Evolutionary conservation across 2,888 invertebrate species (phyloP), one percentile per base, ranked within the genome.

Genomic region (Piscicola geometra): DNA sequence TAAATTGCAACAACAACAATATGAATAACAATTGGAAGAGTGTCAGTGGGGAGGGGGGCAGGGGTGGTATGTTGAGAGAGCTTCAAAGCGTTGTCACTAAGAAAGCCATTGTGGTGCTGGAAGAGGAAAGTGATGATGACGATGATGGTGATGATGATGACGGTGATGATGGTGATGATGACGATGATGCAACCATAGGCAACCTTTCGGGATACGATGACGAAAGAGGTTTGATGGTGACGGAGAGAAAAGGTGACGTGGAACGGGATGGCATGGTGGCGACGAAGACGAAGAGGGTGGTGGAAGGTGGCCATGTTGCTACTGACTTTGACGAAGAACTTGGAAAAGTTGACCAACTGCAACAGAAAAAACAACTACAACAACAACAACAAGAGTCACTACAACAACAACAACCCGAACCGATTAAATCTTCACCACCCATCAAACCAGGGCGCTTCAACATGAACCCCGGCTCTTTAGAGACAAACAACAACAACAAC

Each of bases 361-460:
- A 15, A 1, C 32, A 28, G 28, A 1, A n/a, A 71, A 15, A 50
- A 25, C 9, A 25, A 3, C 30, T 28, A 32, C 30, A 28, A 71
- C 32, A 47, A 28, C 41, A 18, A 1, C 25, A 52, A 25, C 47
- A 71, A 25, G n/a, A n/a, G n/a, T n/a, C n/a, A n/a, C n/a, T n/a
- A n/a, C 50, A 28, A 32, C 32, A 41, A 52, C n/a, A 33, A 32
- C 3, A 35, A 67, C 15, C 33, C 47, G 5, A 50, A 28, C 25
- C 15, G 0, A 28, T 52, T 5, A 71, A 52, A 50, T 41, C 70
- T 25, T 25, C n/a, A 52, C 25, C 41, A 1, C 32, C 71, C 28
- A n/a, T 21, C 25, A 52, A 41, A 71, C 41, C 50, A 41, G 71
- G 71, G 1, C 25, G 50, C 50, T 71, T 71, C 50, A 41, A 32